A percentile compares a stretch with the other conserved stretches of the same genome.
These are phyloP conservation scores for Ochotona princeps DNA, from an alignment of 2,113 vertebrate genomes.

Conservation along the genomic window DNA sequence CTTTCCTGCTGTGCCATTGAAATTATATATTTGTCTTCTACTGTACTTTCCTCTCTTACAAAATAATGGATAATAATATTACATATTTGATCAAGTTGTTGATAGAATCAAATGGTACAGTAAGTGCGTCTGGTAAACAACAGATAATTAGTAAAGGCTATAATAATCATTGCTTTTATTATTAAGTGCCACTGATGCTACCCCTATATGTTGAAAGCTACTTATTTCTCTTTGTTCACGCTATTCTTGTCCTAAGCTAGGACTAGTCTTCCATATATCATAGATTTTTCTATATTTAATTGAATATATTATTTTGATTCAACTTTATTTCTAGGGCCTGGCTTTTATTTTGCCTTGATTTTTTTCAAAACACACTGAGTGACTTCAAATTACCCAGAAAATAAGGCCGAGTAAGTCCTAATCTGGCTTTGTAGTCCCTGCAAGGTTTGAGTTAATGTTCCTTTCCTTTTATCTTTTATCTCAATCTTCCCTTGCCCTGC, in stretches of 20 bases:
- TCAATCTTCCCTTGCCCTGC: background rate
- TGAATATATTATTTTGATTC: background rate
- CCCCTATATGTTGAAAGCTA: background rate
- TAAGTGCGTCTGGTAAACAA: background rate
- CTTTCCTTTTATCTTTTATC: background rate
- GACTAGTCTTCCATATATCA: background rate
- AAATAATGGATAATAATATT: background rate
- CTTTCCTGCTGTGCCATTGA: background rate
- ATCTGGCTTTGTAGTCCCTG: background rate
- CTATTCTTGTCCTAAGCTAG: background rate
- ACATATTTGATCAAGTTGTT: background rate
- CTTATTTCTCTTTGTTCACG: background rate
- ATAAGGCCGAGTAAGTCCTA: background rate
- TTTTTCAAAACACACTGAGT: background rate
- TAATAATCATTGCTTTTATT: background rate
- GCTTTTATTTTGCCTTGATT: background rate
- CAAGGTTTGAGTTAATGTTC: background rate
- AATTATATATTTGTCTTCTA: background rate
- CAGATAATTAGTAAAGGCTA: background rate
- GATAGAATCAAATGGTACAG: background rate
- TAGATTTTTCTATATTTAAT: background rate
- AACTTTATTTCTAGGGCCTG: background rate
- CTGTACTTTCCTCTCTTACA: background rate
- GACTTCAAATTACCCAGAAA: background rate
- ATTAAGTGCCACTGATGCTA: background rate